Base-by-base conservation (phyloP, 2,113 vertebrate genomes). In the Alethe castanea region DNA sequence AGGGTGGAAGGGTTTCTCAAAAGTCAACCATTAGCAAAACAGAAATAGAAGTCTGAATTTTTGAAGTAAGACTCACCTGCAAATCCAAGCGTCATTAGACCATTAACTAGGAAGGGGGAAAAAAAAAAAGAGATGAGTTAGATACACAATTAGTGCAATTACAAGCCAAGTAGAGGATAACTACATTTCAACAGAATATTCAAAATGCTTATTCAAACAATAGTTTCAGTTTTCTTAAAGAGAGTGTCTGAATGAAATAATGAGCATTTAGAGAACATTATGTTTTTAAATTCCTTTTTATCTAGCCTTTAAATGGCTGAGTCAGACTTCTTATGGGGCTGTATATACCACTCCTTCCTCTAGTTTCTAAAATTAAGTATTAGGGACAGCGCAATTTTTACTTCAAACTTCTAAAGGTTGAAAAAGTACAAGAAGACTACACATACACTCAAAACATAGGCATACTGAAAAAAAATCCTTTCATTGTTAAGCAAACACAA, bases 1-100 rank as follows among this genome's bases (percentile, higher is more conserved):
- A 56, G 36, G 31, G 71, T 52, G 23, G 25, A 86, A 85, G 16
- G 2, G 1, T 26, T 93, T 73, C 48, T 88, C 50, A 82, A 60
- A 73, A 20, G 22, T n/a, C n/a, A 76, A 26, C 19, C 23, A 74
- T 29, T 24, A 92, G 80, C 14, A 83, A 69, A 71, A 95, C 11
- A 78, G 33, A 73, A 66, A 85, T 5, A 36, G 38, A 69, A 73
- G 12, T n/a, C 16, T 60, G 31, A 56, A 57, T 69, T 87, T 87
- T 72, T 69, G 48, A 90, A 92, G n/a, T 23, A 87, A 90, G 73
- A 52, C 97, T 97, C 67, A 97, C 96, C 97, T 96, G 95, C 5
- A 0, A 96, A 95, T 97, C 96, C 96, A 67, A 97, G 92, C 1
- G 10, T 93, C 90, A 97, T 86, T 81, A 97, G 72, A 72, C 95